Evolutionary conservation across 2,797 vertebrate species (phyloP).

Genomic region (Pseudochirops cupreus): DNA sequence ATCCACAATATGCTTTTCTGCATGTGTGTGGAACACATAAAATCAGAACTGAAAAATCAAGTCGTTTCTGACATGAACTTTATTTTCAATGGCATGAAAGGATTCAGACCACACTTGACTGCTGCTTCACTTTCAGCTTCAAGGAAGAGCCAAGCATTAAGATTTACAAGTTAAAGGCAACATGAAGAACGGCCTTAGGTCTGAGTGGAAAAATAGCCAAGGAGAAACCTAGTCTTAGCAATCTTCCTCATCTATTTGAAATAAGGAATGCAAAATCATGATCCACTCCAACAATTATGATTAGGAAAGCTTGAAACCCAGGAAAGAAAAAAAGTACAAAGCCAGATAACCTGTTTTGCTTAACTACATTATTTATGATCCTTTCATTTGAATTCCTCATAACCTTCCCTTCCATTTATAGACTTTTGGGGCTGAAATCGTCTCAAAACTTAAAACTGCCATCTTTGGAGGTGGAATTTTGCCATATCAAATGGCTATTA

Average conservation of each 20-base stretch:
- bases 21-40: not conserved
- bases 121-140: not conserved
- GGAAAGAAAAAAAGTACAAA: not conserved
- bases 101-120: not conserved
- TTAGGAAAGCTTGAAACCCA: not conserved
- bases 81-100: not conserved
- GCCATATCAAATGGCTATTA: not conserved
- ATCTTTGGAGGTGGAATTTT: not conserved
- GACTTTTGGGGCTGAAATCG: not conserved
- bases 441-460: not conserved
- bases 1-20: not conserved
- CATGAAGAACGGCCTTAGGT: not conserved
- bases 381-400: not conserved
- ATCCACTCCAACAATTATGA: not conserved
- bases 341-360: not conserved
- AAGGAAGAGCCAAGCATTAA: not conserved
- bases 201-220: not conserved
- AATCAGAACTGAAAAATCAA: not conserved
- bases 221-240: not conserved
- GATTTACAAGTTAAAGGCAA: not conserved
- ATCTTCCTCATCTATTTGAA: not conserved
- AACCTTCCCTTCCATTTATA: not conserved
- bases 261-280: not conserved
- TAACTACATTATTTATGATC: conserved; percentile 17
- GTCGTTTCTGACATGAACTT: not conserved